phyloP scores from a whole-genome alignment of 2,888 invertebrate genomes.

The Torymus texanus region DNA sequence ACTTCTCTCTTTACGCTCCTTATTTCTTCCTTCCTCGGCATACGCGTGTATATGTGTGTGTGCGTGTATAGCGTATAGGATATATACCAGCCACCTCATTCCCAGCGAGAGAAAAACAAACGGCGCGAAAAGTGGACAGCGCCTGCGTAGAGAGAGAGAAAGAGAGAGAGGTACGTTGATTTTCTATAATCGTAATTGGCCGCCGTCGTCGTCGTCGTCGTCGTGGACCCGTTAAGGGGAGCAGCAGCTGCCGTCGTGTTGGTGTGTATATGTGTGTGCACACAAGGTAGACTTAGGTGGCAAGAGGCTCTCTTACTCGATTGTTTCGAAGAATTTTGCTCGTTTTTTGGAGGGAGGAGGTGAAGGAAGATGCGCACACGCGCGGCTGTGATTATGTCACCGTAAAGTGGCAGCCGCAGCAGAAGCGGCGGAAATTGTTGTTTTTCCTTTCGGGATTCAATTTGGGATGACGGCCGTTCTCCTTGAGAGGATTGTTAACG shows the following conservation, averaged over 20 bases:
- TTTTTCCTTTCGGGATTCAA: too few relatives aligned
- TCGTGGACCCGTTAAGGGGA: background rate
- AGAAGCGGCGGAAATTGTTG: too few relatives aligned
- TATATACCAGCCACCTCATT: too few relatives aligned
- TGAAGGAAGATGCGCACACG: background rate
- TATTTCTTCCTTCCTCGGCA: background rate
- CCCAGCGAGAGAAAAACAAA: constrained; percentile 26
- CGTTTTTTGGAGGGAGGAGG: background rate
- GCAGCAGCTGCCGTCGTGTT: background rate
- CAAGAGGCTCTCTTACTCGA: constrained; percentile 24
- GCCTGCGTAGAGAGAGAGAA: background rate
- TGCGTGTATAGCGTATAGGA: too few relatives aligned
- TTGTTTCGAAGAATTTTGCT: constrained; percentile 20
- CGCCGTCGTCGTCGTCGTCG: background rate
- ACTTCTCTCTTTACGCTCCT: background rate
- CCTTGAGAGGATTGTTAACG: too few relatives aligned
- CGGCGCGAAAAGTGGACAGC: constrained; percentile 26
- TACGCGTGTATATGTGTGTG: too few relatives aligned
- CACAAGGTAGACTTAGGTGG: too few relatives aligned
- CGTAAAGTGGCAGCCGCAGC: too few relatives aligned
- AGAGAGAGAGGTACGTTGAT: constrained; percentile 22
- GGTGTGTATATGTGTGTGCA: too few relatives aligned
- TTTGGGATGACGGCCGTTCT: too few relatives aligned
- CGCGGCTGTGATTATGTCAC: background rate
- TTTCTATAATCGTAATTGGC: constrained; percentile 53